phyloP scores from a whole-genome alignment of 23 tunicate genomes.

The Phallusia fumigata region DNA sequence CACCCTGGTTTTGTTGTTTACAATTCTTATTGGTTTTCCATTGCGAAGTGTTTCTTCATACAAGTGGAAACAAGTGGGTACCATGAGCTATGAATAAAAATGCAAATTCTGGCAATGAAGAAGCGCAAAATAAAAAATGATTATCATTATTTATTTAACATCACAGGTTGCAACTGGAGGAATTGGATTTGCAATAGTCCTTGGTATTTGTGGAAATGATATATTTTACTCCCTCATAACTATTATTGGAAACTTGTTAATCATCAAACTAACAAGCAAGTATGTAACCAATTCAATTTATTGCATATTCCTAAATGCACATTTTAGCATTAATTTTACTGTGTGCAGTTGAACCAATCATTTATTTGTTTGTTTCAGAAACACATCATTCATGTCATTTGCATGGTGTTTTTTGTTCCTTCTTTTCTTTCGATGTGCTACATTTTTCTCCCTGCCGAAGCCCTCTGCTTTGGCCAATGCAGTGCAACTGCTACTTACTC shows the following conservation, averaged over 20 bases:
- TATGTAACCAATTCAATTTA: background rate
- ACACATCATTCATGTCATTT: conserved; percentile 63
- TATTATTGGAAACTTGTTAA: conserved; percentile 44
- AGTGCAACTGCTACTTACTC: conserved; percentile 67
- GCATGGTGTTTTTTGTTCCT: conserved; percentile 61
- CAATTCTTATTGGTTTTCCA: conserved; percentile 65
- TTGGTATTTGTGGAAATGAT: conserved; percentile 53
- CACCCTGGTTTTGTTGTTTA: conserved; percentile 29
- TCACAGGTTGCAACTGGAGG: conserved; percentile 38
- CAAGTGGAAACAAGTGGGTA: conserved; percentile 24
- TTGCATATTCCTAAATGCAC: background rate
- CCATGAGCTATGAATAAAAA: background rate
- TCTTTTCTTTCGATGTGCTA: conserved; percentile 70
- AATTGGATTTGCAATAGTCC: conserved; percentile 39
- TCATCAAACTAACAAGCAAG: conserved; percentile 60
- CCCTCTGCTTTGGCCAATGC: conserved; percentile 79
- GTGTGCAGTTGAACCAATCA: background rate
- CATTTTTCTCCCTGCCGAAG: conserved; percentile 46
- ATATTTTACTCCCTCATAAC: conserved; percentile 51
- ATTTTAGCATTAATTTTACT: no score
- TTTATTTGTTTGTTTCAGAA: conserved; percentile 27
- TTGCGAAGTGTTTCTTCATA: conserved; percentile 19
- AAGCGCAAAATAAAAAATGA: background rate
- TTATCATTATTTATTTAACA: background rate
- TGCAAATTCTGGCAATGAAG: background rate